Percentiles rank a stretch among this genome's conserved stretches.
phyloP scores from a whole-genome alignment of 2,888 invertebrate species.

The Escarpia spicata region DNA sequence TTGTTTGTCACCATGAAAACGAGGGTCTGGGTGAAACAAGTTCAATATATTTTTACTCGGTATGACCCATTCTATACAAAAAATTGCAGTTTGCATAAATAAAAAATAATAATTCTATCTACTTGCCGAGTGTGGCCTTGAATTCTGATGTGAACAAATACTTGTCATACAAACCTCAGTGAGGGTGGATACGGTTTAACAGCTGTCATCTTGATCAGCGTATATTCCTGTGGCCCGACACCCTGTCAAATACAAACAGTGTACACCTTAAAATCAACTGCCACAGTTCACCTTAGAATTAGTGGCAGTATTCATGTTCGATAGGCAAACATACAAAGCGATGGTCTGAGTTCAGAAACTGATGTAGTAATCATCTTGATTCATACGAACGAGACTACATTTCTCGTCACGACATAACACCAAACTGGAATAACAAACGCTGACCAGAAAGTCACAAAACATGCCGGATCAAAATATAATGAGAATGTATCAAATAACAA shows the following conservation, averaged over 20 bases:
- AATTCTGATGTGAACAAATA: neutral
- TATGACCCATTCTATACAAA: too few relatives aligned
- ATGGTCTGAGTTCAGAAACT: neutral
- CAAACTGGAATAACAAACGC: neutral
- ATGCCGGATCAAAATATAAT: neutral
- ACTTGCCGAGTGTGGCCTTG: neutral
- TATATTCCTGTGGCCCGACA: constrained; percentile 98
- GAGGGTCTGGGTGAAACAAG: too few relatives aligned
- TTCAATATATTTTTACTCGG: too few relatives aligned
- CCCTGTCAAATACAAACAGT: constrained; percentile 68
- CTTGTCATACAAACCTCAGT: constrained; percentile 65
- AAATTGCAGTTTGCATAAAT: too few relatives aligned
- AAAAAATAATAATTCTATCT: too few relatives aligned
- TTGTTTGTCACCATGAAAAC: too few relatives aligned
- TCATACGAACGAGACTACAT: neutral
- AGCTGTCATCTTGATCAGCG: constrained; percentile 91
- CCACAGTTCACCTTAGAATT: too few relatives aligned
- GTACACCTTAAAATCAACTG: neutral
- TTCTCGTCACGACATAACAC: too few relatives aligned
- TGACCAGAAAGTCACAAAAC: neutral
- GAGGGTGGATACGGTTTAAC: constrained; percentile 78
- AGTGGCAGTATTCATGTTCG: neutral
- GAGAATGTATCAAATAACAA: neutral
- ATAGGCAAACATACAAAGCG: neutral
- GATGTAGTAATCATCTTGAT: neutral